Conservation (phyloP, 1,140 invertebrate genomes). For the Habropoda laboriosa region DNA sequence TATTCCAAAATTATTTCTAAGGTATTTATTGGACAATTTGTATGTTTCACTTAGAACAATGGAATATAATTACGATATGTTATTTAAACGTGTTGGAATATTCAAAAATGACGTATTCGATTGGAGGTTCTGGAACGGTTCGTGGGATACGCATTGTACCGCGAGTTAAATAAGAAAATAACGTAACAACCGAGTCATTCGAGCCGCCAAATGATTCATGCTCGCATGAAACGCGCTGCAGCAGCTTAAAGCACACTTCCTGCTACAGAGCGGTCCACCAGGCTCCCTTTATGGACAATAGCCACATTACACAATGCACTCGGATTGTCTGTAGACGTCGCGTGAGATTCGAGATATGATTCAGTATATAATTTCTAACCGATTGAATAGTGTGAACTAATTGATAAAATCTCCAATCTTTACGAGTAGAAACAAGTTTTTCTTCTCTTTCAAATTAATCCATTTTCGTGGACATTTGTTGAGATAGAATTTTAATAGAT, state of each 20-base stretch:
- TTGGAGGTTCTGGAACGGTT: neutral
- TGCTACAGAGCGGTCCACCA: conserved; percentile 29
- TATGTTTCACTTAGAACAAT: no score
- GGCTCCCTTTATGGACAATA: conserved; percentile 52
- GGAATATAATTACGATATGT: no score
- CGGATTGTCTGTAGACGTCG: neutral
- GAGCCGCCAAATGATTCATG: conserved; percentile 42
- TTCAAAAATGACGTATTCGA: neutral
- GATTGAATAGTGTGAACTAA: no score
- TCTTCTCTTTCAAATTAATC: no score
- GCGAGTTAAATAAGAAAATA: conserved; percentile 44
- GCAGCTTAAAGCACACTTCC: conserved; percentile 54
- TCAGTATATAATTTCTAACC: no score
- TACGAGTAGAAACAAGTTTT: no score
- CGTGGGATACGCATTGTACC: neutral
- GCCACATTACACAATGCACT: conserved; percentile 52
- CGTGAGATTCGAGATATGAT: neutral
- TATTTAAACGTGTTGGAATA: no score
- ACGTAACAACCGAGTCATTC: conserved; percentile 44
- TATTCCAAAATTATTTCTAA: no score
- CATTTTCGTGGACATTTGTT: no score
- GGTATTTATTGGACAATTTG: no score
- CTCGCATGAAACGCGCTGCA: conserved; percentile 33
- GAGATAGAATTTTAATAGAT: no score
- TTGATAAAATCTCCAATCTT: no score